Base-by-base conservation (phyloP, 2,113 vertebrate species). In the Fregata magnificens region DNA sequence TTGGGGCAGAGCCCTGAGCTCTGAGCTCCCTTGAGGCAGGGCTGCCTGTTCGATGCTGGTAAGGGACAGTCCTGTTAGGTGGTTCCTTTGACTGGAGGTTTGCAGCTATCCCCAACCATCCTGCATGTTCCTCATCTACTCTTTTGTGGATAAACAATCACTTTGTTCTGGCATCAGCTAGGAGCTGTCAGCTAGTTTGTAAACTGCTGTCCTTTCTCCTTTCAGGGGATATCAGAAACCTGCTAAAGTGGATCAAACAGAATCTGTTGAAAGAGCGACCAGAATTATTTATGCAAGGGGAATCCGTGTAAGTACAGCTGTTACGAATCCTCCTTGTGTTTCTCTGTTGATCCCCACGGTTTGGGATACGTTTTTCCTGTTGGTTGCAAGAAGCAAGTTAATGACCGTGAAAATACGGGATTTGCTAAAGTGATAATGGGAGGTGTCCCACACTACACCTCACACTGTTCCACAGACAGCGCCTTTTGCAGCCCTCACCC, bases 261-360 rank as follows among this genome's bases (percentile, higher is more conserved):
- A 99, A 99, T 97, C 98, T 99, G 93, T 96, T 99, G 91, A 99
- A 99, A 98, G 99, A 99, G 90, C 98, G 99, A 45, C 99, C 99
- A 3, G 99, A 99, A 96, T 98, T 99, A 94, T 99, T 99, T 98
- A 98, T 99, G 94, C 99, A 99, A 96, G 99, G 99, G 88, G 99
- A 99, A 70, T 98, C 99, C 32, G 99, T 99, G 99, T 99, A 97
- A 99, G 99, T 98, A 87, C 36, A 26, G 66, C 76, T 79, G 50
- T 9, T 70, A 5, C 0, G 36, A 69, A 71, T 56, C 52, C 36
- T 74, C 32, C 61, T 50, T 15, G 45, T 72, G 34, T 62, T 70
- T 66, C 69, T 71, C 82, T 77, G 32, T 82, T 25, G 38, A n/a
- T 74, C 53, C 55, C 28, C 26, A 3, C 1, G 7, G 24, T 59